Evolutionary conservation across 2,797 vertebrate genomes (phyloP), one percentile per base, ranked within the genome.

Genomic region (Epinephelus awoara): DNA sequence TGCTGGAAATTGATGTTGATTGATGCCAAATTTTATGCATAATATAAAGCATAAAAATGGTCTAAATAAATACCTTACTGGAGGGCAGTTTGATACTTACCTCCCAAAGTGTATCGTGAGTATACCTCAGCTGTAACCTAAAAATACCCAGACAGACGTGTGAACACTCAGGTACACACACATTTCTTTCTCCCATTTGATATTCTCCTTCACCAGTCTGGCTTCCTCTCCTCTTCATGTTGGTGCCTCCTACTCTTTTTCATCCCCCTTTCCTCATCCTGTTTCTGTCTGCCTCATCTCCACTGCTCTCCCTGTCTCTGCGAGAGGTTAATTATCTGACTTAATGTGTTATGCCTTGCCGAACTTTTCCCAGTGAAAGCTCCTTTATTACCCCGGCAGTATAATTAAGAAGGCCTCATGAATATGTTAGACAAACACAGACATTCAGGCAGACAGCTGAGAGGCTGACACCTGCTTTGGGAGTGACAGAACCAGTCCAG

Each of bases 281-380:
- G 54, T 75, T 54, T 75, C 55, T 67, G 75, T 72, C 80, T 77
- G 75, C 72, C 72, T 84, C 77, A 83, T 79, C 71, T 73, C 9
- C 1, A 18, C 79, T 55, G 54, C 71, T 56, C n/a, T 75, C 67
- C 25, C 44, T 81, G 67, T 18, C 76, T 87, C 76, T 74, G 67
- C 4, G n/a, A 81, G 77, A 86, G 87, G 73, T 85, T 92, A 90
- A 91, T 92, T 91, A 90, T 87, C 61, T 21, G 72, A 67, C 62
- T 68, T 89, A 90, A 92, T 84, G 76, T 86, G 80, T 86, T 82
- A 63, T 87, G 86, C 77, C 72, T 87, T 87, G 83, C 76, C 92
- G 78, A 91, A 88, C 72, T 74, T 89, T 88, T 77, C 63, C 67
- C 51, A 66, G 18, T 78, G 80, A 90, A 89, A 71, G 75, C 72